These are phyloP conservation scores for Neotoxoptera formosana DNA, from an alignment of 1,140 invertebrate genomes.

Conservation along the genomic window DNA sequence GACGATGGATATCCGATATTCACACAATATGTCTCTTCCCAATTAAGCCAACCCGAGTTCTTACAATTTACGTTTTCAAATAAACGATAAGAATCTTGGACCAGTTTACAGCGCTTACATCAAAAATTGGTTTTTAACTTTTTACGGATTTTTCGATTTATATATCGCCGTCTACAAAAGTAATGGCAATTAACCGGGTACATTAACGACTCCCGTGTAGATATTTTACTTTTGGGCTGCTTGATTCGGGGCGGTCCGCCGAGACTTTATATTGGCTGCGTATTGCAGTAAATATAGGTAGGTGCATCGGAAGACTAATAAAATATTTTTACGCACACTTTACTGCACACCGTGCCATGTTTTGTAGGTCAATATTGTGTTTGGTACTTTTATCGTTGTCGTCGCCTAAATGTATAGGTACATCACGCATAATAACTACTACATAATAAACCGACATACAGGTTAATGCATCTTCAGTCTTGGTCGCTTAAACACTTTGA, in stretches of 20 bases:
- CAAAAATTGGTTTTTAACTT: background rate
- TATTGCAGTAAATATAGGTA: background rate
- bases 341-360: background rate
- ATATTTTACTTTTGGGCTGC: background rate
- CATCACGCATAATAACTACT: background rate
- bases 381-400: background rate
- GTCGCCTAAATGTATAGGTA: no score
- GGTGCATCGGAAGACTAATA: background rate
- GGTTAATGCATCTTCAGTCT: background rate
- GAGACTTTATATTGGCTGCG: background rate
- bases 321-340: background rate
- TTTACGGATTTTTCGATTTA: background rate
- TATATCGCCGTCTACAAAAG: background rate
- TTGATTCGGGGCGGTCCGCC: background rate
- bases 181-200: background rate
- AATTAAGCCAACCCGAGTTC: background rate
- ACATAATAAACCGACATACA: background rate
- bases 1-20: background rate
- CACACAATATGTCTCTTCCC: background rate
- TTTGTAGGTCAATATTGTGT: background rate
- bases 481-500: background rate
- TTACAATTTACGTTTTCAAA: background rate
- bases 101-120: background rate
- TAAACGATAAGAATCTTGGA: background rate
- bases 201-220: background rate